Base-by-base conservation (phyloP, 2,113 vertebrate species). In the Colaptes auratus region DNA sequence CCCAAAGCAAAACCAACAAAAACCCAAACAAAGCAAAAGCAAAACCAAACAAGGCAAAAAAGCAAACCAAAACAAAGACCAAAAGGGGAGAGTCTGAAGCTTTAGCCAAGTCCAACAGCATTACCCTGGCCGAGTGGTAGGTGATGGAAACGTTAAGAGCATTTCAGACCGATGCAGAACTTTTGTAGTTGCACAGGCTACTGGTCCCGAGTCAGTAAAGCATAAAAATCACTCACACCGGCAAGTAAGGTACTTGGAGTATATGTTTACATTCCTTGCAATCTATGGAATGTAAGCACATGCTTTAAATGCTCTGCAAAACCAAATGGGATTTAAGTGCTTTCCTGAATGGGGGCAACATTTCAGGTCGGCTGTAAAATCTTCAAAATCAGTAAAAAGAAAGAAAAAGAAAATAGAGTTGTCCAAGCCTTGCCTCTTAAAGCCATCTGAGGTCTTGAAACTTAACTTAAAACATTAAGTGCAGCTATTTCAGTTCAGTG, bases 381-480 rank as follows among this genome's bases (percentile, higher is more conserved):
- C 64, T 83, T 82, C 48, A 58, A 72, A 96, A 89, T 42, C 5
- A 21, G 73, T 86, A 88, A 93, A 52, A 25, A 25, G 24, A 25
- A 52, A 11, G 15, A 86, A 27, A 93, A 93, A 78, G 14, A 86
- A 92, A 93, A 28, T 20, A 79, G 81, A 91, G 61, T 63, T 92
- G 95, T 65, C 65, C 76, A 61, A 93, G 73, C 89, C 73, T 82
- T 92, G 84, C 89, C 64, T 92, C 90, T 81, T 70, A 91, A 92
- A 97, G 85, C 88, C 88, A 92, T 95, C 89, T 94, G 81, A 96
- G 92, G 96, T 95, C 87, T 97, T 96, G 78, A 97, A 97, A 96
- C 82, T 94, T 89, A 93, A 94, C 83, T 93, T 94, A 94, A 96
- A 97, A 94, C 80, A 93, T 74, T 30, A 69, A 90, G 36, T 36